Evolutionary conservation across 2,113 vertebrate genomes (phyloP).

Genomic region (Illadopsis cleaveri): DNA sequence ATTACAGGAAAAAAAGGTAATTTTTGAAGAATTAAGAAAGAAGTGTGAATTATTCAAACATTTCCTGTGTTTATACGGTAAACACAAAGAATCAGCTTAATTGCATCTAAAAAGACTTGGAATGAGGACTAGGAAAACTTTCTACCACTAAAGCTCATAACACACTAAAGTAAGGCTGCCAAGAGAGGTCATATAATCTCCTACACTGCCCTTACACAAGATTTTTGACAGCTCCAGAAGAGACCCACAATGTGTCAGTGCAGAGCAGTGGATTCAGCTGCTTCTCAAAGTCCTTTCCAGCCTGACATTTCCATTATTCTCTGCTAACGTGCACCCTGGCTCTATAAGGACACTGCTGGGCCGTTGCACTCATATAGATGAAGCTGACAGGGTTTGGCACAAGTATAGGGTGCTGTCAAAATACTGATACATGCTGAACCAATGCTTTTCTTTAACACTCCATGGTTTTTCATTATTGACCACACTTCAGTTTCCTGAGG

Average conservation of each 20-base stretch:
- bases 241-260: background rate
- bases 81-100: background rate
- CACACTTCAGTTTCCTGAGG: background rate
- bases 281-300: background rate
- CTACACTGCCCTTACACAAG: background rate
- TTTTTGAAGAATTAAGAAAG: background rate
- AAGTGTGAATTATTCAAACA: background rate
- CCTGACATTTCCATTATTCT: background rate
- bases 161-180: background rate
- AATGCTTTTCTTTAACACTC: background rate
- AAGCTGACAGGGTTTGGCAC: background rate
- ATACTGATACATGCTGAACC: background rate
- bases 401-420: background rate
- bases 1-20: background rate
- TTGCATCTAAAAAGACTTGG: background rate
- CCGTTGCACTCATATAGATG: background rate
- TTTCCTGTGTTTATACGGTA: background rate
- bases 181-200: background rate
- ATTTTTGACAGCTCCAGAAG: background rate
- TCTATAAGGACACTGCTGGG: background rate
- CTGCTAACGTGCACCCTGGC: background rate
- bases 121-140: background rate
- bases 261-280: background rate
- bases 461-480: background rate
- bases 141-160: background rate